Conservation (phyloP, 2,113 vertebrate species). For the Halichoerus grypus region DNA sequence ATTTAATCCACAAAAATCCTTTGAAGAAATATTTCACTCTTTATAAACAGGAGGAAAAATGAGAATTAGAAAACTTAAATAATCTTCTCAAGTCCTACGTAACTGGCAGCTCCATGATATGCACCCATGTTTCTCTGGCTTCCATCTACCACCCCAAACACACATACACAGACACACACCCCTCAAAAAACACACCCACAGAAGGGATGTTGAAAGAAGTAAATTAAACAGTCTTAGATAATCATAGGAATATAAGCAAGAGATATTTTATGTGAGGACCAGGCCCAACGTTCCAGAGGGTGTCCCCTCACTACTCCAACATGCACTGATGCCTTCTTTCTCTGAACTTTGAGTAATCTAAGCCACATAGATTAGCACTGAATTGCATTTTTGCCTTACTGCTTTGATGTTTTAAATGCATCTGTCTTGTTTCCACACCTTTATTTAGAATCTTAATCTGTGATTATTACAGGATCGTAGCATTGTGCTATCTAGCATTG, state of each 20-base stretch:
- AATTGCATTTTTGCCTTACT: neutral
- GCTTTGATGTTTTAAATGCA: neutral
- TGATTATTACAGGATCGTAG: neutral
- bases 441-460: neutral
- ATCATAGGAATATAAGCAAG: neutral
- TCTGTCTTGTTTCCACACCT: neutral
- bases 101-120: neutral
- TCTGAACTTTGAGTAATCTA: neutral
- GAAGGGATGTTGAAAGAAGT: neutral
- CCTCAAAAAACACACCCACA: neutral
- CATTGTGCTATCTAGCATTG: neutral
- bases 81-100: neutral
- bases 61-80: neutral
- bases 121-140: neutral
- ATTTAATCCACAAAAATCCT: neutral
- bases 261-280: neutral
- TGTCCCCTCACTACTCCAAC: neutral
- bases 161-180: neutral
- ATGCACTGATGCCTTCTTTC: neutral
- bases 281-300: neutral
- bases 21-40: neutral
- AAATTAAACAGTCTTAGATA: neutral
- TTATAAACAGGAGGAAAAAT: neutral
- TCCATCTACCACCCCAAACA: neutral
- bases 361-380: neutral